These are phyloP conservation scores for Sylvilagus bachmani DNA, from an alignment of 2,113 vertebrate genomes.

Conservation along the genomic window DNA sequence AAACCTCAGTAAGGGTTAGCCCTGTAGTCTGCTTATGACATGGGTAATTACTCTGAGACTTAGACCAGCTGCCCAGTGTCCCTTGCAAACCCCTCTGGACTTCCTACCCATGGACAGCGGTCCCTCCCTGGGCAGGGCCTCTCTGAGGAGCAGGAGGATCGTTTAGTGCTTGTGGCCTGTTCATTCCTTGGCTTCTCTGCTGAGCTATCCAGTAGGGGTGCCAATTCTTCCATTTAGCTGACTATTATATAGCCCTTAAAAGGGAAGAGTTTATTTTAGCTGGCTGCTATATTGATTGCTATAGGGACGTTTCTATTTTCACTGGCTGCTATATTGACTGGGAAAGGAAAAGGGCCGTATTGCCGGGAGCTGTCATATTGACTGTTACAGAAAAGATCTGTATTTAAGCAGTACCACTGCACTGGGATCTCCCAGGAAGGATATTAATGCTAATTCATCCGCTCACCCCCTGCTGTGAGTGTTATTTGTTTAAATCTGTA, in stretches of 20 bases:
- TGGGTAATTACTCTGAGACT: background rate
- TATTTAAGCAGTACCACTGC: slow-evolving; percentile 92
- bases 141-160: background rate
- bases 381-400: slow-evolving; percentile 92
- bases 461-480: slow-evolving; percentile 96
- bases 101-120: background rate
- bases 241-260: slow-evolving; percentile 90
- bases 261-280: slow-evolving; percentile 91
- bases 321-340: slow-evolving; percentile 90
- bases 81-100: background rate
- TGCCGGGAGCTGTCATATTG: slow-evolving; percentile 90
- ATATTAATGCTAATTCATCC: slow-evolving; percentile 99
- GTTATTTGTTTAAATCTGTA: slow-evolving; percentile 99
- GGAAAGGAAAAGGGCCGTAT: slow-evolving; percentile 84
- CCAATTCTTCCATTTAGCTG: slow-evolving; percentile 90
- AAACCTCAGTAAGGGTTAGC: background rate
- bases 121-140: slow-evolving; percentile 16
- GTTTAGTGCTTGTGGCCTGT: slow-evolving; percentile 27
- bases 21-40: background rate
- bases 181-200: slow-evolving; percentile 78
- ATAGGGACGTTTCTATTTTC: slow-evolving; percentile 89
- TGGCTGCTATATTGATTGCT: slow-evolving; percentile 88
- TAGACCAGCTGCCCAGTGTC: background rate
- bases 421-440: slow-evolving; percentile 95
- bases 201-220: slow-evolving; percentile 86